phyloP scores from a whole-genome alignment of 2,888 invertebrate species.

The Acheta domesticus region DNA sequence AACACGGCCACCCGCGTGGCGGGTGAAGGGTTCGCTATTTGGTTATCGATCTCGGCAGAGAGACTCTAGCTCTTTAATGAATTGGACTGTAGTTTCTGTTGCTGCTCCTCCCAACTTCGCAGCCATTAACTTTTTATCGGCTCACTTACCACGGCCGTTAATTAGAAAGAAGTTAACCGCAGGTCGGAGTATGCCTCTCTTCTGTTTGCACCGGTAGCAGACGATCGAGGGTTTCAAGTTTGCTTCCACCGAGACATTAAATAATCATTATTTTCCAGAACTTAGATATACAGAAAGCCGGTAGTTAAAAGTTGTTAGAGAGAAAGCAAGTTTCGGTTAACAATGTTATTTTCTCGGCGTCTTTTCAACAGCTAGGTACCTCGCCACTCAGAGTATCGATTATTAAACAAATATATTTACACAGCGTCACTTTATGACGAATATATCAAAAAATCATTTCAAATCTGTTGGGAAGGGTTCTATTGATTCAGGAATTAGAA shows the following conservation, averaged over 20 bases:
- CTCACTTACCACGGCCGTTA: not conserved
- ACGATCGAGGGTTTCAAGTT: not conserved
- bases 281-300: too few relatives aligned
- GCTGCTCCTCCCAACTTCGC: not conserved
- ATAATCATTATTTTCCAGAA: not conserved
- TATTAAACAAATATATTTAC: too few relatives aligned
- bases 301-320: too few relatives aligned
- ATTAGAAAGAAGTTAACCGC: constrained; percentile 2
- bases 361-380: too few relatives aligned
- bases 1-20: not conserved
- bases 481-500: too few relatives aligned
- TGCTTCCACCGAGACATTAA: not conserved
- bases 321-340: too few relatives aligned
- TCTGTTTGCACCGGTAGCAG: too few relatives aligned
- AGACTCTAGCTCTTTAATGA: not conserved
- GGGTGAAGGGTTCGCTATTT: not conserved
- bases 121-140: not conserved
- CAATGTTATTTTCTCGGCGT: too few relatives aligned
- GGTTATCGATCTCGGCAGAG: not conserved
- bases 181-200: not conserved
- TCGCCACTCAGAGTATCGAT: too few relatives aligned
- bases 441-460: too few relatives aligned
- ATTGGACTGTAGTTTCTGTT: constrained; percentile 6
- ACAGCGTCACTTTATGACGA: too few relatives aligned
- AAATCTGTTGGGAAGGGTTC: too few relatives aligned